phyloP scores from a whole-genome alignment of 1,140 invertebrate species.

The Atta cephalotes region DNA sequence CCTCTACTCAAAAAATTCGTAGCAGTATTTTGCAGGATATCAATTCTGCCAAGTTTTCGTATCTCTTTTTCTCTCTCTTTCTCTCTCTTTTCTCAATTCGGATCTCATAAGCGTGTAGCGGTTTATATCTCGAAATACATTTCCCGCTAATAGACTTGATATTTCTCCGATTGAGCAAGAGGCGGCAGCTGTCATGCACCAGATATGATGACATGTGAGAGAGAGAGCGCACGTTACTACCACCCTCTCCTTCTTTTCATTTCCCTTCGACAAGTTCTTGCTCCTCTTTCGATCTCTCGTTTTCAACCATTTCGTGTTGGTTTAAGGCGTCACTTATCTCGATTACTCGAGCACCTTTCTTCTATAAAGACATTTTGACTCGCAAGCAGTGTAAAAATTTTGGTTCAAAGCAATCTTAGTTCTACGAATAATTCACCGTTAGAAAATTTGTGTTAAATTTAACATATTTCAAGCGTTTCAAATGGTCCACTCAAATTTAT shows the following conservation, averaged over 20 bases:
- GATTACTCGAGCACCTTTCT: conserved; percentile 16
- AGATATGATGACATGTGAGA: conserved; percentile 75
- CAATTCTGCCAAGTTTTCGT: conserved; percentile 21
- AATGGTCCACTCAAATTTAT: no score
- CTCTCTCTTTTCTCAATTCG: conserved; percentile 37
- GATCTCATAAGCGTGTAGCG: conserved; percentile 51
- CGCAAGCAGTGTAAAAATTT: neutral
- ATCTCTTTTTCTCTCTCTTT: neutral
- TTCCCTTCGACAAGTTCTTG: conserved; percentile 72
- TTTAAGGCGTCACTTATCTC: conserved; percentile 37
- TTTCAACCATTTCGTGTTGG: neutral
- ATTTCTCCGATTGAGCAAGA: conserved; percentile 82
- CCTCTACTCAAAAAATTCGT: neutral
- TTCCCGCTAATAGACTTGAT: conserved; percentile 73
- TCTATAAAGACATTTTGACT: neutral
- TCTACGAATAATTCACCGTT: neutral
- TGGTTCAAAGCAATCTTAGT: neutral
- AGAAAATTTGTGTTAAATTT: no score
- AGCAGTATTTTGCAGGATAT: neutral
- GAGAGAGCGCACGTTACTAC: conserved; percentile 30
- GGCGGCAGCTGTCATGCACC: conserved; percentile 79
- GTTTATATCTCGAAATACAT: conserved; percentile 67
- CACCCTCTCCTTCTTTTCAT: conserved; percentile 74
- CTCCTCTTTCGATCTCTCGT: conserved; percentile 58
- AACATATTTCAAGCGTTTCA: no score